Conservation (phyloP, 2,113 vertebrate species). For the Pseudopipra pipra region DNA sequence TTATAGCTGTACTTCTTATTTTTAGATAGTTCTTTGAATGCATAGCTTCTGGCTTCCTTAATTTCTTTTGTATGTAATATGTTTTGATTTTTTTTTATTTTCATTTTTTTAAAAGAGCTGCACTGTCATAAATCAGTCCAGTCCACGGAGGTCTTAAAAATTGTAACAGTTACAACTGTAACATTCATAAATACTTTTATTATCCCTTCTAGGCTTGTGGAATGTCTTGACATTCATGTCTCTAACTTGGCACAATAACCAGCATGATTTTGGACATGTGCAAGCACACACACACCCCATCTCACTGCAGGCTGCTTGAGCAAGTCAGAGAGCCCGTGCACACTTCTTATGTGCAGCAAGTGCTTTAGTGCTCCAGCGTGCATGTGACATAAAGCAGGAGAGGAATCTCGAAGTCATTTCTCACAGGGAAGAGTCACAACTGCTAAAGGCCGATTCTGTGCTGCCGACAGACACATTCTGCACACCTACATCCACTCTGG, state of each 20-base stretch:
- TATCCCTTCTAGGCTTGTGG: slow-evolving; percentile 17
- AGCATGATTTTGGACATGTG: not conserved
- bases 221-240: not conserved
- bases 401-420: not conserved
- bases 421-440: not conserved
- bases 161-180: not conserved
- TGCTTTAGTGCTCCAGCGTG: not conserved
- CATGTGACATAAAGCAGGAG: not conserved
- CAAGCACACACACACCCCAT: not conserved
- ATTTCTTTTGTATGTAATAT: slow-evolving; percentile 25
- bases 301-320: not conserved
- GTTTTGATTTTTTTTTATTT: not conserved
- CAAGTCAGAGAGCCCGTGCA: not conserved
- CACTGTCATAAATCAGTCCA: slow-evolving; percentile 5
- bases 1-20: slow-evolving; percentile 34
- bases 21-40: slow-evolving; percentile 47
- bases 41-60: slow-evolving; percentile 21
- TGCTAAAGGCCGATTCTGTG: not conserved
- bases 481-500: not conserved
- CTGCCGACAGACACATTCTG: not conserved
- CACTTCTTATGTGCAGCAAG: not conserved
- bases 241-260: not conserved
- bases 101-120: not conserved
- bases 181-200: slow-evolving; percentile 53
- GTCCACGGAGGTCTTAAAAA: slow-evolving; percentile 17